These are phyloP conservation scores for Coremacera marginata DNA, from an alignment of 2,888 invertebrate species.

Conservation along the genomic window DNA sequence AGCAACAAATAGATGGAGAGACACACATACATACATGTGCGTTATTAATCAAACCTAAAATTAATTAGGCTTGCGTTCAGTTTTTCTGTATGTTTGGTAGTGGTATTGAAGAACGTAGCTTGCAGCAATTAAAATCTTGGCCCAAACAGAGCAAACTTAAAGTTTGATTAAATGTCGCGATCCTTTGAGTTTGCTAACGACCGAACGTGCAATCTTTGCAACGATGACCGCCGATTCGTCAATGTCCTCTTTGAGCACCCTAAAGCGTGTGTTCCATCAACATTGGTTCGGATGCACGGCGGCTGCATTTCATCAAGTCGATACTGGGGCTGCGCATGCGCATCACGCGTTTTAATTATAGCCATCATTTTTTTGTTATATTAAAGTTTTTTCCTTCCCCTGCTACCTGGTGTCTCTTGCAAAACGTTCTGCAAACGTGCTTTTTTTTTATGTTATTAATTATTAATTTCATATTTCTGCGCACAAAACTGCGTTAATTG, in stretches of 20 bases:
- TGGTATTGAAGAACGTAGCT: slow-evolving; percentile 25
- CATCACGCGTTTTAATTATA: slow-evolving; percentile 49
- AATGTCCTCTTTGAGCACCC: slow-evolving; percentile 1
- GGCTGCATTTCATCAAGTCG: not conserved
- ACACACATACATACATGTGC: not conserved
- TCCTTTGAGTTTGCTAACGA: not conserved
- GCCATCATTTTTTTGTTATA: slow-evolving; percentile 26
- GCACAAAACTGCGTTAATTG: slow-evolving; percentile 21
- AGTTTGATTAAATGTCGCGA: slow-evolving; percentile 23
- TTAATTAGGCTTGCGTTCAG: slow-evolving; percentile 53
- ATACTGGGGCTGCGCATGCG: slow-evolving; percentile 22
- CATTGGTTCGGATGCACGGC: not conserved
- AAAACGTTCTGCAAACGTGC: too few relatives aligned
- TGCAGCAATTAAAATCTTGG: slow-evolving; percentile 54
- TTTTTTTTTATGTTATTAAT: slow-evolving; percentile 49
- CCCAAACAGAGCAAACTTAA: slow-evolving; percentile 36
- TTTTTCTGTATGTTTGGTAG: not conserved
- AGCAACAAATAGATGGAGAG: not conserved
- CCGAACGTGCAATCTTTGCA: not conserved
- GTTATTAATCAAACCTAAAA: slow-evolving; percentile 58
- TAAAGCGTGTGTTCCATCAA: not conserved
- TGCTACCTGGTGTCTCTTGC: not conserved
- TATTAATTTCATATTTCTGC: slow-evolving; percentile 55
- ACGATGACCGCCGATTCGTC: slow-evolving; percentile 6
- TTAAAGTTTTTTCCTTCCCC: slow-evolving; percentile 10